Evolutionary conservation across 2,113 vertebrate genomes (phyloP), one percentile per base, ranked within the genome.

Genomic region (Pantherophis guttatus): DNA sequence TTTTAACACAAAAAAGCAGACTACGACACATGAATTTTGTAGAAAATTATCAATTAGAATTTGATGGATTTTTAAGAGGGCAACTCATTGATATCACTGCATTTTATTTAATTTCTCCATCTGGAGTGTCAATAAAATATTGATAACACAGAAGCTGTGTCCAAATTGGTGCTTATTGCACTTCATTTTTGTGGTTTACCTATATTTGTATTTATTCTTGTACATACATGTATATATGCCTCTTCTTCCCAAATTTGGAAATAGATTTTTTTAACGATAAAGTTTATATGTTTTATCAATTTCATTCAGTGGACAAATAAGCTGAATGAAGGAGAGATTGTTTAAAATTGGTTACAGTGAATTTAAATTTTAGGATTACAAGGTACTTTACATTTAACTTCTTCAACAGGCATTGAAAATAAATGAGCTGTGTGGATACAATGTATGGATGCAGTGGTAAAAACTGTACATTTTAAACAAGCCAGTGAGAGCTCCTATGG

Each of bases 1-100:
- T 94, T 95, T 96, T 95, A 95, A 95, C 94, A 95, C 95, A 95
- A 65, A 93, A 0, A 91, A 96, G 92, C 97, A 94, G 91, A 96
- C 93, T 94, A 91, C 0, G 94, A 95, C 96, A 88, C 95, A 96
- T 85, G 92, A 55, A 24, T 1, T 85, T 70, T 26, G 90, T 91
- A 91, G 93, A 48, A 54, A 9, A 90, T 15, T 8, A 90, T 10
- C 86, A 94, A 90, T 95, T 0, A 62, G 94, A 95, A 94, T 86
- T 93, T 87, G 91, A 94, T 93, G 94, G 95, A 96, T 96, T 94
- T 95, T 91, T 92, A 94, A 94, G 94, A 93, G 92, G 96, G 89
- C 48, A 94, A 95, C 95, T 95, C 93, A 92, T 94, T 93, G 89
- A 96, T 95, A 96, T 95, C 91, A 94, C 94, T 96, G 57, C 94